A percentile compares a stretch with the other conserved stretches of the same genome.
Evolutionary conservation across 2,797 vertebrate species (phyloP).

Genomic region (Chrysocyon brachyurus): DNA sequence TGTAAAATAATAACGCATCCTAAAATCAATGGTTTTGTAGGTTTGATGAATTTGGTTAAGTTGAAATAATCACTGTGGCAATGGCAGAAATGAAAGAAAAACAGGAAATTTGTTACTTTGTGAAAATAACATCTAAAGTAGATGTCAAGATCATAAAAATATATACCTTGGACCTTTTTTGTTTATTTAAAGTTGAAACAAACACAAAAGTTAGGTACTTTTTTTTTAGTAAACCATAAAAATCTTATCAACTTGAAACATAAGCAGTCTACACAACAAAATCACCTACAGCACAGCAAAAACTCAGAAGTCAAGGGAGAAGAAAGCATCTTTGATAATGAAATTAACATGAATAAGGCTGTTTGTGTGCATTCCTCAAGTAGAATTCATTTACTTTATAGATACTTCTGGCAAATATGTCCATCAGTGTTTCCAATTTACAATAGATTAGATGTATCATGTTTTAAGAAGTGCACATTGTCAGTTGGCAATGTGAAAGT

Average conservation of each 20-base stretch:
- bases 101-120: not conserved
- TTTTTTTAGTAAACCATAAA: not conserved
- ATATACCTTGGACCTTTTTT: not conserved
- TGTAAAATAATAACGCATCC: not conserved
- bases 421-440: not conserved
- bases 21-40: not conserved
- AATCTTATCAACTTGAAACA: slow-evolving; percentile 30
- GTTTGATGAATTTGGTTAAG: slow-evolving; percentile 33
- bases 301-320: not conserved
- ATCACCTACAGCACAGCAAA: not conserved
- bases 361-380: not conserved
- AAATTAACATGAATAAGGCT: not conserved
- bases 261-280: not conserved
- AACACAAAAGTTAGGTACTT: not conserved
- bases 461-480: not conserved
- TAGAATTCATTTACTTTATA: not conserved
- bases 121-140: not conserved
- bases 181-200: not conserved
- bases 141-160: not conserved
- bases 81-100: not conserved
- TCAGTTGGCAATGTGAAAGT: not conserved
- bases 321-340: not conserved
- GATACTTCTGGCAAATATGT: not conserved
- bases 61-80: not conserved
- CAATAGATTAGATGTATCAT: not conserved